These are phyloP conservation scores for Lophius piscatorius DNA, from an alignment of 2,113 vertebrate genomes.

Conservation along the genomic window DNA sequence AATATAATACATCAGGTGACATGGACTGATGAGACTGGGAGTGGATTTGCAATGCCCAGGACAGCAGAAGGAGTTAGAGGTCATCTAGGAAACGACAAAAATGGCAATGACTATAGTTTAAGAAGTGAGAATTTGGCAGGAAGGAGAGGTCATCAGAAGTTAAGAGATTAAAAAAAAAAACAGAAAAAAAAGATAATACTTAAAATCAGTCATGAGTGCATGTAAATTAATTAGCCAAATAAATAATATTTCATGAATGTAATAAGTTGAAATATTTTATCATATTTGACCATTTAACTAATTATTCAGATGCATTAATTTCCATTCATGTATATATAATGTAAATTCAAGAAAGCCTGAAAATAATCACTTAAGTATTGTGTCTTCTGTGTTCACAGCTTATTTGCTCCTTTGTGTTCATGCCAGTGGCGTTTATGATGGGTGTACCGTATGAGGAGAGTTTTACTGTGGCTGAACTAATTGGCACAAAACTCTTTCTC, in stretches of 20 bases:
- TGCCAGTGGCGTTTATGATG: conserved; percentile 94
- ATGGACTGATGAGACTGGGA: too few species aligned
- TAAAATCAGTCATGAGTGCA: background rate
- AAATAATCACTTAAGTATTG: background rate
- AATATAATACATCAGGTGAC: too few species aligned
- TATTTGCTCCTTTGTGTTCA: conserved; percentile 92
- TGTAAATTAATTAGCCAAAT: background rate
- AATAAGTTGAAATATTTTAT: background rate
- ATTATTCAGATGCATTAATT: background rate
- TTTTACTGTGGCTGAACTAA: conserved; percentile 85
- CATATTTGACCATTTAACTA: background rate
- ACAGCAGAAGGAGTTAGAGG: too few species aligned
- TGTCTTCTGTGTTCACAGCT: conserved; percentile 72
- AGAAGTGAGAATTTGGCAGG: too few species aligned
- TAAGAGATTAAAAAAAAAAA: too few species aligned
- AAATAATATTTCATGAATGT: background rate
- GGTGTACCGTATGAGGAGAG: conserved; percentile 88
- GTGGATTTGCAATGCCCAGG: too few species aligned
- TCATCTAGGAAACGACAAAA: too few species aligned
- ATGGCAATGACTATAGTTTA: too few species aligned
- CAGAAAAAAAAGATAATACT: background rate
- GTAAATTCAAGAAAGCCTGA: background rate
- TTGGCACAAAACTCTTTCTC: conserved; percentile 93
- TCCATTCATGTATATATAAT: background rate
- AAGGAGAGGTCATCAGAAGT: background rate